Percentiles rank a stretch among this genome's conserved stretches.
Evolutionary conservation across 2,888 invertebrate species (phyloP).

Genomic region (Coleophora deauratella): DNA sequence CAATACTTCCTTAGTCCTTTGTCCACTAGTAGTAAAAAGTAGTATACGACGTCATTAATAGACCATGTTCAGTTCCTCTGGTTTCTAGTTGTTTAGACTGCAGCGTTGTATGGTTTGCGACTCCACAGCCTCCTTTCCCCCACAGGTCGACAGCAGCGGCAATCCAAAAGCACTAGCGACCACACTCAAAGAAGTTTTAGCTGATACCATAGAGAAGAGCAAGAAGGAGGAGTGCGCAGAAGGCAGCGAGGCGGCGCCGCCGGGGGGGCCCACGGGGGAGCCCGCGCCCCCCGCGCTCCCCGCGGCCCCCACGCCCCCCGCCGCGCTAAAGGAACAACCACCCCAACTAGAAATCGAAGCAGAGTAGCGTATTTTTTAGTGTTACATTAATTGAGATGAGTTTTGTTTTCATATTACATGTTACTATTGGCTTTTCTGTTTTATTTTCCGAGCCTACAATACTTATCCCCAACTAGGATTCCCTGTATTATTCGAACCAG

Average conservation of each 20-base stretch:
- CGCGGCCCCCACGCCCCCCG: slow-evolving; percentile 5
- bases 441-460: not conserved
- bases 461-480: too few relatives aligned
- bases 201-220: slow-evolving; percentile 49
- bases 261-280: slow-evolving; percentile 14
- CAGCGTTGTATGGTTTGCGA: too few relatives aligned
- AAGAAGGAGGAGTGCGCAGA: slow-evolving; percentile 25
- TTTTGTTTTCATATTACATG: slow-evolving; percentile 21
- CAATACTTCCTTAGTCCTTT: too few relatives aligned
- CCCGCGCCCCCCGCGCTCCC: slow-evolving; percentile 21
- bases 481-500: too few relatives aligned
- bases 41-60: too few relatives aligned
- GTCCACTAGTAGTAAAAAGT: too few relatives aligned
- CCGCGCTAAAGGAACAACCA: slow-evolving; percentile 8
- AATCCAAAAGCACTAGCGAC: slow-evolving; percentile 55
- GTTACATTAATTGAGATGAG: slow-evolving; percentile 24
- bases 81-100: too few relatives aligned
- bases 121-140: too few relatives aligned
- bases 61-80: too few relatives aligned
- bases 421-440: slow-evolving; percentile 9
- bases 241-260: slow-evolving; percentile 23
- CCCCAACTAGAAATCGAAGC: slow-evolving; percentile 14
- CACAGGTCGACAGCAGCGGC: slow-evolving; percentile 54
- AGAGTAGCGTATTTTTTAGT: slow-evolving; percentile 24
- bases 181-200: slow-evolving; percentile 54